Conservation (phyloP, 2,888 invertebrate species). For the Coremacera marginata region DNA sequence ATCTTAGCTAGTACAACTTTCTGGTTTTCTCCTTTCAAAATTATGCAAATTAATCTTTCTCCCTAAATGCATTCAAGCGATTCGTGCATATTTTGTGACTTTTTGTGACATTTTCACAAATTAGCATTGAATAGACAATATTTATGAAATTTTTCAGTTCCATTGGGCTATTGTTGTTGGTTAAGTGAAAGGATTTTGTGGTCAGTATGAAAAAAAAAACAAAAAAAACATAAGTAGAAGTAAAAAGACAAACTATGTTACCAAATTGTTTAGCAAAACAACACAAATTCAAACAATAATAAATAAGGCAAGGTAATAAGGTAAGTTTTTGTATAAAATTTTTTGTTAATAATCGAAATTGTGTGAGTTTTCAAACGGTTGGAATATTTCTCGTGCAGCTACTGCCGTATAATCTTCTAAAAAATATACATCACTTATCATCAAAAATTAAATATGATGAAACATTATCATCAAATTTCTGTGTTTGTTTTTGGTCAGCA, state of each 20-base stretch:
- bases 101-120: conserved; percentile 16
- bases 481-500: no score
- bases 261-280: not conserved
- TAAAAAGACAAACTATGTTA: not conserved
- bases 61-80: conserved; percentile 6
- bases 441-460: no score
- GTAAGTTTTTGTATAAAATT: no score
- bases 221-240: not conserved
- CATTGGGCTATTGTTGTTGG: not conserved
- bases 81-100: not conserved
- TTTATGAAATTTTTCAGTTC: not conserved
- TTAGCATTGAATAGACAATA: conserved; percentile 8
- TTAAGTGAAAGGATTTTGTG: not conserved
- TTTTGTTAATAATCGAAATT: no score
- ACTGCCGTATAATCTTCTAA: no score
- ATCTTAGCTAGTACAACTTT: not conserved
- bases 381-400: no score
- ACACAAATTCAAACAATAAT: not conserved
- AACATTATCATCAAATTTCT: no score
- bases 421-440: no score
- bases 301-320: no score
- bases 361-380: no score
- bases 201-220: not conserved
- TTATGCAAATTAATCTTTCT: conserved; percentile 9
- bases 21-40: not conserved